These are phyloP conservation scores for Dolichotis patagonum DNA, from an alignment of 2,113 vertebrate species.

Conservation along the genomic window DNA sequence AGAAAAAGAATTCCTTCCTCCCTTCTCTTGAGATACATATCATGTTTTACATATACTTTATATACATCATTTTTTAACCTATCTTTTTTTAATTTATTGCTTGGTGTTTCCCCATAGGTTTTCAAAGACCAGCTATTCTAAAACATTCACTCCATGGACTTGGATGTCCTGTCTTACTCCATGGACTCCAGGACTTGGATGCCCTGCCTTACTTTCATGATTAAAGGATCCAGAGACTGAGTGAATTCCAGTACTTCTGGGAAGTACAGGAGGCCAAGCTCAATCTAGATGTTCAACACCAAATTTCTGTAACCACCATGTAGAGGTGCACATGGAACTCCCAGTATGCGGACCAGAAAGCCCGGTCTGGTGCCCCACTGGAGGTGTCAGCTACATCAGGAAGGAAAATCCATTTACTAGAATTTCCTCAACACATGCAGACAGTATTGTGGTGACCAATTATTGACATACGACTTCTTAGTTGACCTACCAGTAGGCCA, in stretches of 20 bases:
- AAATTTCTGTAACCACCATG: neutral
- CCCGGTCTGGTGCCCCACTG: rapidly evolving
- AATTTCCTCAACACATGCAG: neutral
- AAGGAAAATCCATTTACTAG: neutral
- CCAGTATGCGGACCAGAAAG: neutral
- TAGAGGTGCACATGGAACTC: neutral
- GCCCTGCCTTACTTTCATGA: neutral
- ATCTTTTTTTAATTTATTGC: neutral
- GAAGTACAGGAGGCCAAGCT: neutral
- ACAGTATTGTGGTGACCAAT: neutral
- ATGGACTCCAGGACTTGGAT: neutral
- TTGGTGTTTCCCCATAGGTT: neutral
- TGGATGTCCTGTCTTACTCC: neutral
- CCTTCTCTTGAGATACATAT: too few relatives aligned
- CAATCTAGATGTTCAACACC: neutral
- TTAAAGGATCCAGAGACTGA: neutral
- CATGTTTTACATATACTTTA: too few relatives aligned
- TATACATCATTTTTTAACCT: neutral
- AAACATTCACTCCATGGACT: neutral
- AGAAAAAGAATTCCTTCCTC: neutral
- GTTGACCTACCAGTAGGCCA: neutral
- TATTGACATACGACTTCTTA: neutral
- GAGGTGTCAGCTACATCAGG: too few relatives aligned
- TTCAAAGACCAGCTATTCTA: neutral
- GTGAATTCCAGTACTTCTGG: neutral